Conservation (phyloP, 2,113 vertebrate genomes). For the Gavia stellata region DNA sequence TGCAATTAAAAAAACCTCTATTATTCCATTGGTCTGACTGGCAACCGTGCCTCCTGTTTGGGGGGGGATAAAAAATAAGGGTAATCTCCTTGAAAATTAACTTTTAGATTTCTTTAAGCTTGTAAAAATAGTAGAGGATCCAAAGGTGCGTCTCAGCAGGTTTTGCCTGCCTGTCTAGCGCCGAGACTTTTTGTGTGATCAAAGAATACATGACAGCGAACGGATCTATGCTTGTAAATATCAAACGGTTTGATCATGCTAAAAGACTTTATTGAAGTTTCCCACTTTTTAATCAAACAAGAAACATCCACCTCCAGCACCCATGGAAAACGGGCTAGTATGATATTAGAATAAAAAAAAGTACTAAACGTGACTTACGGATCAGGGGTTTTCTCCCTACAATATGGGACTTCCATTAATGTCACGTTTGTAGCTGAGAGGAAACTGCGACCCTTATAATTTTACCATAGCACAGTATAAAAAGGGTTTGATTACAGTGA, state of each 20-base stretch:
- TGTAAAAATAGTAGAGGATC: constrained; percentile 1
- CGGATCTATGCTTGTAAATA: constrained; percentile 46
- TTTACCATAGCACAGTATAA: neutral
- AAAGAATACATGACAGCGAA: constrained; percentile 67
- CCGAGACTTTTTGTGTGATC: constrained; percentile 47
- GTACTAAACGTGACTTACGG: neutral
- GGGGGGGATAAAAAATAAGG: neutral
- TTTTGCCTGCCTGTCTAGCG: neutral
- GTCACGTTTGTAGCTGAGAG: neutral
- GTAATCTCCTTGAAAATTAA: neutral
- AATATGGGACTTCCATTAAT: neutral
- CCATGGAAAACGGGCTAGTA: neutral
- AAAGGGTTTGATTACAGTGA: neutral
- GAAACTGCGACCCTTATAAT: neutral
- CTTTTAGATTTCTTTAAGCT: neutral
- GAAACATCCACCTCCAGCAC: neutral
- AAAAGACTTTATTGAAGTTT: constrained; percentile 21
- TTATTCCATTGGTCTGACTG: neutral
- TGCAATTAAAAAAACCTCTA: neutral
- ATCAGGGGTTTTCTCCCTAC: neutral
- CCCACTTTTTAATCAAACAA: constrained; percentile 24
- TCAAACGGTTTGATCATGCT: constrained; percentile 46
- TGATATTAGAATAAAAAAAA: neutral
- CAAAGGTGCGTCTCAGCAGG: neutral
- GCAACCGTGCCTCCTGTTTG: neutral